Evolutionary conservation across 2,888 invertebrate species (phyloP), one percentile per base, ranked within the genome.

Genomic region (Leptopilina myrica): DNA sequence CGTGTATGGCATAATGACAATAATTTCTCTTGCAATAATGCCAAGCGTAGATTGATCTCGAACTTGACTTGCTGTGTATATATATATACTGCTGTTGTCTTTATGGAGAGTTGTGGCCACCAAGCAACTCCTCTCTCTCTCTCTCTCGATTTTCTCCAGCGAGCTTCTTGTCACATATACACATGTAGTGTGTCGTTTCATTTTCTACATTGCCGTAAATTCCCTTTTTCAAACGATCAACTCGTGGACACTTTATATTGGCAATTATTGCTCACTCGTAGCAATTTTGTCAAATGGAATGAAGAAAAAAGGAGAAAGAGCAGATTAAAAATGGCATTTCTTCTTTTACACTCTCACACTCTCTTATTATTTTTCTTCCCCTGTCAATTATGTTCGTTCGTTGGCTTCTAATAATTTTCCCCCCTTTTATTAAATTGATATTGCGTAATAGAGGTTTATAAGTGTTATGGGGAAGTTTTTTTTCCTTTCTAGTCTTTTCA

Each of bases 11-110:
- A 78, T 80, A 85, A 83, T 81, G 78, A 69, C 73, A 81, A 85
- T 84, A 80, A 84, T 85, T 84, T 80, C 83, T 66, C 81, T 64
- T 46, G 81, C 77, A 83, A 75, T 79, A 83, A 83, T 78, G 82
- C 65, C 77, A 73, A 53, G 14, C 56, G 56, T 53, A 49, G 56
- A 53, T 73, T 73, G 73, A 73, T 73, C 73, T 73, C 56, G 56
- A 56, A 73, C 73, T 56, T 26, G 73, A 67, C 46, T 67, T 62
- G 62, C 62, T 33, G 59, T 8, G 5, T 20, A 20, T 20, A 20
- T 20, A 1, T 20, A 20, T 20, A 20, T n/a, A 8, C 20, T 33
- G 62, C 20, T 33, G 62, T 20, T 62, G 43, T 49, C 69, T 53
- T 69, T 69, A 69, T 69, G 26, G 69, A 73, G 69, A 69, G 33